Evolutionary conservation across 2,113 vertebrate species (phyloP).

Genomic region (Oryzias javanicus): DNA sequence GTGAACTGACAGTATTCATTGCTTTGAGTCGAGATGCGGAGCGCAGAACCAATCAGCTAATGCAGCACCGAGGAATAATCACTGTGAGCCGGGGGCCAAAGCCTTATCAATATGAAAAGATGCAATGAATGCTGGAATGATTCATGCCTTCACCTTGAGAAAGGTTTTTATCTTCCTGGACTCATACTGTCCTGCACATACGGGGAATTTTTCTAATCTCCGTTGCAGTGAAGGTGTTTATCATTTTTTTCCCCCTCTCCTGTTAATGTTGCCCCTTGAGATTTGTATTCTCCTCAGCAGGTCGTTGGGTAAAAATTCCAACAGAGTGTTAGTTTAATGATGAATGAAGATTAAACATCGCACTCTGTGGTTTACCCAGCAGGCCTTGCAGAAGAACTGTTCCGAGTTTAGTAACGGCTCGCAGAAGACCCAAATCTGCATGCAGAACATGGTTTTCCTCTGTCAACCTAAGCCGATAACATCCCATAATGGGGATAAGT

Average conservation of each 20-base stretch:
- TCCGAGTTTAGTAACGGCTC: slow-evolving; percentile 2
- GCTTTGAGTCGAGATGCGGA: slow-evolving; percentile 32
- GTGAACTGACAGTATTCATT: slow-evolving; percentile 47
- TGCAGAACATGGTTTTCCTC: background rate
- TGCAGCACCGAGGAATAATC: slow-evolving; percentile 47
- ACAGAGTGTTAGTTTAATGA: slow-evolving; percentile 36
- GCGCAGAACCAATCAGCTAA: slow-evolving; percentile 61
- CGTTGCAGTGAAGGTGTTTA: slow-evolving; percentile 22
- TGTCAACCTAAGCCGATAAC: too few relatives aligned
- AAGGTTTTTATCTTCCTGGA: slow-evolving; percentile 28
- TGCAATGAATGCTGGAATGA: slow-evolving; percentile 14
- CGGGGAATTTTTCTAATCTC: slow-evolving; percentile 10
- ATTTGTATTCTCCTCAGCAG: slow-evolving; percentile 19
- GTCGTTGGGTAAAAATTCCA: slow-evolving; percentile 21
- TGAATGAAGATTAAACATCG: slow-evolving; percentile 44
- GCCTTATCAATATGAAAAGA: slow-evolving; percentile 42
- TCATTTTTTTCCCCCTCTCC: slow-evolving; percentile 14
- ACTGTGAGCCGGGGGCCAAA: slow-evolving; percentile 22
- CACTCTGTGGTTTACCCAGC: slow-evolving; percentile 33
- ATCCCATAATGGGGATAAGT: too few relatives aligned
- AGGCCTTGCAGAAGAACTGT: slow-evolving; percentile 26
- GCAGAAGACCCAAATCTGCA: slow-evolving; percentile 11
- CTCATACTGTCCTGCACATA: slow-evolving; percentile 7
- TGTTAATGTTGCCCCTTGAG: slow-evolving; percentile 19
- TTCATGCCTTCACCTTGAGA: slow-evolving; percentile 26